A percentile compares a stretch with the other conserved stretches of the same genome.
Conservation (phyloP, 2,888 invertebrate genomes). For the Mantis religiosa region DNA sequence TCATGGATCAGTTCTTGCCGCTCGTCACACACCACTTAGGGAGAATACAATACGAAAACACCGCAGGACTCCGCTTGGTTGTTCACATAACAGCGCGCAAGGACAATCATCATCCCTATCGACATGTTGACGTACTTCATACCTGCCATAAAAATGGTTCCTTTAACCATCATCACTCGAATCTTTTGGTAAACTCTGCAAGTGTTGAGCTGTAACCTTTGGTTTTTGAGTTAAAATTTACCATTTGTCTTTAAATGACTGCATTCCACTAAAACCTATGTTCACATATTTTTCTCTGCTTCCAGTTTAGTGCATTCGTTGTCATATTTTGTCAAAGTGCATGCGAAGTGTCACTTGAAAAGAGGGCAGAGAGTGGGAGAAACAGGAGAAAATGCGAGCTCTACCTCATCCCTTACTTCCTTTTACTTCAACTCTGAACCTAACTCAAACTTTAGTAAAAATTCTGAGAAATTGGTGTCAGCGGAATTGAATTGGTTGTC, state of each 20-base stretch:
- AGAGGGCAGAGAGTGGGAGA: background rate
- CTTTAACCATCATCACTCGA: too few species aligned
- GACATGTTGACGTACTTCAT: too few species aligned
- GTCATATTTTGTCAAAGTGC: background rate
- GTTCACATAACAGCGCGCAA: too few species aligned
- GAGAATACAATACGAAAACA: too few species aligned
- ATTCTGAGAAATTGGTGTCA: conserved; percentile 22
- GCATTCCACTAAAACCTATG: background rate
- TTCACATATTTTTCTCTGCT: background rate
- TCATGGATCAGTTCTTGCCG: too few species aligned
- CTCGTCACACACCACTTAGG: too few species aligned
- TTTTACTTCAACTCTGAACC: conserved; percentile 15
- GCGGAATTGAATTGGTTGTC: conserved; percentile 20
- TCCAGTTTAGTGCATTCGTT: background rate
- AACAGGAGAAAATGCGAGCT: background rate
- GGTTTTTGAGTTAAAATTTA: too few species aligned
- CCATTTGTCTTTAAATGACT: background rate
- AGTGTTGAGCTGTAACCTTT: too few species aligned
- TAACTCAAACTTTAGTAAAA: conserved; percentile 20
- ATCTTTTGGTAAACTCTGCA: too few species aligned
- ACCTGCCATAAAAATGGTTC: too few species aligned
- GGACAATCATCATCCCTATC: too few species aligned
- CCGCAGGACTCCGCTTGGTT: too few species aligned
- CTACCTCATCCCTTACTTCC: background rate
- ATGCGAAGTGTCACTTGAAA: background rate